Conservation (phyloP, 30 jellyfish, hydroid and myxozoan species). For the Aurelia aurita complex sp. Pacific region DNA sequence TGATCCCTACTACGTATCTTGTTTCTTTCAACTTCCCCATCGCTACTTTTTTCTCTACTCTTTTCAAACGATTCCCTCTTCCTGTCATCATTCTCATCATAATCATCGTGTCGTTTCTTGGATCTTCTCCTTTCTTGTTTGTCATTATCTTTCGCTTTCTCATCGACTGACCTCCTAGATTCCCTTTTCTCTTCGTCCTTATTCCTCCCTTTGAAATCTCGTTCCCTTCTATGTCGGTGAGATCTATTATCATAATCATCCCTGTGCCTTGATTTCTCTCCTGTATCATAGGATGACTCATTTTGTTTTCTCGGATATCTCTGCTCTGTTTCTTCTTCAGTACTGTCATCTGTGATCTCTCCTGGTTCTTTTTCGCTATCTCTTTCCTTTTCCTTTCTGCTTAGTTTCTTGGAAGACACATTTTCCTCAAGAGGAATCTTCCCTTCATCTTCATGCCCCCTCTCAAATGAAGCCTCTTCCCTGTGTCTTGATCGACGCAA, state of each 20-base stretch:
- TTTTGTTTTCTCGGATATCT: not conserved
- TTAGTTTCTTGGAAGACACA: not conserved
- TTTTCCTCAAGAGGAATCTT: not conserved
- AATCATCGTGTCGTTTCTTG: not conserved
- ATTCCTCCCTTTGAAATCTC: not conserved
- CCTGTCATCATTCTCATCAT: not conserved
- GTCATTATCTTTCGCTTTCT: not conserved
- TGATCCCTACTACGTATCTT: not conserved
- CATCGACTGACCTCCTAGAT: conserved; percentile 6
- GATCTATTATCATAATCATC: not conserved
- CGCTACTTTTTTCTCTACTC: conserved; percentile 3
- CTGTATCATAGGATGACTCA: conserved; percentile 8
- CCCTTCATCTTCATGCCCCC: conserved; percentile 2
- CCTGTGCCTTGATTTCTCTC: not conserved
- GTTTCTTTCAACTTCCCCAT: not conserved
- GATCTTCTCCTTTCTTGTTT: conserved; percentile 15
- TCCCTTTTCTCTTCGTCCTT: not conserved
- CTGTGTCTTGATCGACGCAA: no score
- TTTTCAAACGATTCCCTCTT: not conserved
- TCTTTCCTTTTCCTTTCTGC: not conserved
- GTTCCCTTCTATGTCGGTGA: not conserved
- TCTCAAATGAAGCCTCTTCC: conserved; percentile 28
- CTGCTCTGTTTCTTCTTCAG: conserved; percentile 9
- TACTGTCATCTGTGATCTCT: conserved; percentile 37
- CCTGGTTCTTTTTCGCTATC: conserved; percentile 71